These are phyloP conservation scores for Brienomyrus longianalis DNA, from an alignment of 2,113 vertebrate species.

Conservation along the genomic window DNA sequence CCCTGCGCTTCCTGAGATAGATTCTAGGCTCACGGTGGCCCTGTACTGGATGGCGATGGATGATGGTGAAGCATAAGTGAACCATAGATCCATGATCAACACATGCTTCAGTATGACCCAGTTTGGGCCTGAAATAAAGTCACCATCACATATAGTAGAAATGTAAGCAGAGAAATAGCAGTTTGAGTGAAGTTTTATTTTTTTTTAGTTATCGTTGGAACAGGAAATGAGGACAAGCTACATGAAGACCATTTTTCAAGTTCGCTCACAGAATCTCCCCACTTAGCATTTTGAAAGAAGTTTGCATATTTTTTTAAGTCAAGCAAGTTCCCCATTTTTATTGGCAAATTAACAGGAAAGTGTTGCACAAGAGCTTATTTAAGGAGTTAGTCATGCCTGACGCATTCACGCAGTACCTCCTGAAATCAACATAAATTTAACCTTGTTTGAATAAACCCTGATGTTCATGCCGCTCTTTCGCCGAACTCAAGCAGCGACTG, in stretches of 20 bases:
- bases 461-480: neutral
- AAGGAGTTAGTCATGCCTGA: neutral
- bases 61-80: neutral
- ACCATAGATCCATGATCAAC: neutral
- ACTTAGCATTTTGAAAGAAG: neutral
- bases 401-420: neutral
- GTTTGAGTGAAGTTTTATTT: neutral
- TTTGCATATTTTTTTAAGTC: neutral
- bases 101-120: neutral
- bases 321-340: neutral
- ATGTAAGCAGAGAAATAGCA: neutral
- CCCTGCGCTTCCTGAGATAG: neutral
- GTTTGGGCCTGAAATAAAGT: neutral
- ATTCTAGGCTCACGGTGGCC: neutral
- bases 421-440: neutral
- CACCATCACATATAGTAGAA: neutral
- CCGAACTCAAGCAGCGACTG: neutral
- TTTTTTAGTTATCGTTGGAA: neutral
- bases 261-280: neutral
- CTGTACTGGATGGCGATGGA: neutral
- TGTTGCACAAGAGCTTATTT: neutral
- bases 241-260: neutral
- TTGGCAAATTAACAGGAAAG: conserved; percentile 2
- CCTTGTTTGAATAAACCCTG: neutral
- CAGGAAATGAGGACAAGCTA: neutral